phyloP scores from a whole-genome alignment of 2,888 invertebrate genomes.

The Anorthoa munda region DNA sequence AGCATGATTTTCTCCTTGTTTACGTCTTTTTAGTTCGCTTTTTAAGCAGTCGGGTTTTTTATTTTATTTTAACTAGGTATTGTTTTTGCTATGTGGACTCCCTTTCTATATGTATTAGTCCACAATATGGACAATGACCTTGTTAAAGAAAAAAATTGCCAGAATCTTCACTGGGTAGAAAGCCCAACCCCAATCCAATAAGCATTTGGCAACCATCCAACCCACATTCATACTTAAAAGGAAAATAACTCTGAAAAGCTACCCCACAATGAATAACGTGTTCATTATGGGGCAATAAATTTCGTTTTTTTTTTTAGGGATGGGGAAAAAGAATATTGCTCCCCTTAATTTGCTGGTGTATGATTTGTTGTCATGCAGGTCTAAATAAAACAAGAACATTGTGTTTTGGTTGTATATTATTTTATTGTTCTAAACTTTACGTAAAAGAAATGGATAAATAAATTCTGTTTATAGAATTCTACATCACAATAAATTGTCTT shows the following conservation, averaged over 20 bases:
- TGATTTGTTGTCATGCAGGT: neutral
- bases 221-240: neutral
- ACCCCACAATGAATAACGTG: too few species aligned
- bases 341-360: conserved; percentile 10
- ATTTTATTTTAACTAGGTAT: too few species aligned
- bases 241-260: neutral
- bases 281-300: too few species aligned
- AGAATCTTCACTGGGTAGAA: neutral
- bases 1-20: too few species aligned
- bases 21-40: too few species aligned
- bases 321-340: neutral
- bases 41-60: too few species aligned
- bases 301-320: too few species aligned
- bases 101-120: too few species aligned
- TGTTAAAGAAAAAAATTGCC: neutral
- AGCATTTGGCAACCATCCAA: neutral
- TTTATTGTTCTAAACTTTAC: conserved; percentile 78
- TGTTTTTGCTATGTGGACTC: too few species aligned
- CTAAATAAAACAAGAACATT: conserved; percentile 60
- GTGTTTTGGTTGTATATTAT: conserved; percentile 71
- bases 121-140: too few species aligned
- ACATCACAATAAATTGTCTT: conserved; percentile 77
- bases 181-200: neutral
- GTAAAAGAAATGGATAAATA: conserved; percentile 77
- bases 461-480: conserved; percentile 70